Percentiles rank a stretch among this genome's conserved stretches.
phyloP scores from a whole-genome alignment of 2,113 vertebrate genomes.

The Phrynosoma platyrhinos region DNA sequence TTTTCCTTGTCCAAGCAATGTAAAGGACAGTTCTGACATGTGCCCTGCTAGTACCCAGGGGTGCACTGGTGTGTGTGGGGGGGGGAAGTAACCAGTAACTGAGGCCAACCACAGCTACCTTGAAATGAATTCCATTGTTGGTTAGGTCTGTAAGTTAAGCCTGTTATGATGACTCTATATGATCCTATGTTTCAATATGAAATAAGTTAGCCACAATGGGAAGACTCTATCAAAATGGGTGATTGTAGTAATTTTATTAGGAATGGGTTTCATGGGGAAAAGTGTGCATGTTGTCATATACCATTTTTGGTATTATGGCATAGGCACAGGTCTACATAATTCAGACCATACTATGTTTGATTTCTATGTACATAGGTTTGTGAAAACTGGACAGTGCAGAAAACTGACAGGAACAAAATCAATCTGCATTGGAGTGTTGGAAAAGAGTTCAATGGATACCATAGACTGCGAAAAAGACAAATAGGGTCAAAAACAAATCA shows the following conservation, averaged over 20 bases:
- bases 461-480: too few relatives aligned
- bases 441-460: too few relatives aligned
- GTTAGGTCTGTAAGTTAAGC: not conserved
- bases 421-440: too few relatives aligned
- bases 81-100: not conserved
- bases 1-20: conserved; percentile 13
- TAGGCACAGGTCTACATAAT: not conserved
- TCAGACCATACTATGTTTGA: too few relatives aligned
- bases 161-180: not conserved
- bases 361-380: too few relatives aligned
- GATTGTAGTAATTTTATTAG: not conserved
- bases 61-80: not conserved
- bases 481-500: too few relatives aligned
- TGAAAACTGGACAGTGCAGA: too few relatives aligned
- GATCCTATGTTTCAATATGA: too few relatives aligned
- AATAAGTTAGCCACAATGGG: not conserved
- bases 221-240: not conserved
- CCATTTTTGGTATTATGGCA: not conserved
- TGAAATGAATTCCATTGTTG: not conserved
- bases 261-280: not conserved
- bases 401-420: too few relatives aligned
- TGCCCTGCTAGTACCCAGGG: not conserved
- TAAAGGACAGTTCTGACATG: not conserved
- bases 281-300: not conserved
- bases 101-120: not conserved